phyloP scores from a whole-genome alignment of 2,113 vertebrate species.

The Campylomormyrus numenius region DNA sequence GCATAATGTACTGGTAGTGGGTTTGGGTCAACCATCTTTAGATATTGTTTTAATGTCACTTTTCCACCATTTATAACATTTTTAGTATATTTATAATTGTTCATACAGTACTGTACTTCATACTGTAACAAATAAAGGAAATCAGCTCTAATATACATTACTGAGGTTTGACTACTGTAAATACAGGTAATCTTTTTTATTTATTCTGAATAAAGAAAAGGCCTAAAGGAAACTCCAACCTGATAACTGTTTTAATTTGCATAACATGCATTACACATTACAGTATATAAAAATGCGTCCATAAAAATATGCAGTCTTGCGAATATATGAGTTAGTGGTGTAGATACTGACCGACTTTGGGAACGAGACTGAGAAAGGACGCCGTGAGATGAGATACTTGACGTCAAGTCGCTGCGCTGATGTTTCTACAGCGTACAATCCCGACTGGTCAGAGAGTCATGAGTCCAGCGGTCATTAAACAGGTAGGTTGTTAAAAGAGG shows the following conservation, averaged over 20 bases:
- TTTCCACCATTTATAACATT: not conserved
- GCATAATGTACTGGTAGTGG: not conserved
- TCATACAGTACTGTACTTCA: too few species aligned
- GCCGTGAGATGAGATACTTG: not conserved
- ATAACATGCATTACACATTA: not conserved
- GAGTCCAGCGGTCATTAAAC: not conserved
- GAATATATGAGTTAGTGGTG: not conserved
- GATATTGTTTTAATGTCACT: not conserved
- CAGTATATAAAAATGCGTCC: too few species aligned
- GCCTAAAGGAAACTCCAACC: not conserved
- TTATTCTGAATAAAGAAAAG: not conserved
- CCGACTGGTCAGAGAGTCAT: not conserved
- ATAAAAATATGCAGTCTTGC: not conserved
- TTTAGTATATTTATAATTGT: too few species aligned
- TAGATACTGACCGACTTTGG: not conserved
- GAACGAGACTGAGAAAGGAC: not conserved
- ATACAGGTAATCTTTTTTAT: not conserved
- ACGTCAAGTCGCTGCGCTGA: not conserved
- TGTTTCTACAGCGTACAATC: not conserved
- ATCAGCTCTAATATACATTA: not conserved
- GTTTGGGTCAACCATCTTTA: not conserved
- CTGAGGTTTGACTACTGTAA: not conserved
- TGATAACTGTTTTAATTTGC: not conserved
- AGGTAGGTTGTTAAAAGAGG: not conserved
- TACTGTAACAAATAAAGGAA: not conserved